A percentile compares a stretch with the other conserved stretches of the same genome.
Conservation (phyloP, 2,888 invertebrate species). For the Ypsolopha sequella region DNA sequence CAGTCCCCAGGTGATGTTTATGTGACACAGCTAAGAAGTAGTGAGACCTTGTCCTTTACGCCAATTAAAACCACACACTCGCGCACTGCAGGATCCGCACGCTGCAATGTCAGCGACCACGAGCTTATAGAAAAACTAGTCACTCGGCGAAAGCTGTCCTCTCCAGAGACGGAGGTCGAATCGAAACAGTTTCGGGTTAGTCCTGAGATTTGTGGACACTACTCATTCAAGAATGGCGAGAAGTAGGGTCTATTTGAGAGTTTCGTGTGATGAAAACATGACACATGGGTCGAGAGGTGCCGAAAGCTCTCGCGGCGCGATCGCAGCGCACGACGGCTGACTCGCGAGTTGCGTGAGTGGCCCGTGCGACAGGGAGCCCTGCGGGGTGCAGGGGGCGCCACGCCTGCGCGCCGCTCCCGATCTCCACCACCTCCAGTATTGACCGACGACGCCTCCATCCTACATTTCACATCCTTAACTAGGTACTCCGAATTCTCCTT, state of each 20-base stretch:
- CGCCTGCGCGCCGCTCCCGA: conserved; percentile 58
- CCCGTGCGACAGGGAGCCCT: conserved; percentile 30
- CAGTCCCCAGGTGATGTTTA: conserved; percentile 51
- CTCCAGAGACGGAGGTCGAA: conserved; percentile 7
- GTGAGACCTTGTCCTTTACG: conserved; percentile 23
- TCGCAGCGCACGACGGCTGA: conserved; percentile 61
- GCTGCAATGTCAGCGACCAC: conserved; percentile 68
- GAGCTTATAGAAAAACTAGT: conserved; percentile 58
- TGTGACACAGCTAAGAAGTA: conserved; percentile 25
- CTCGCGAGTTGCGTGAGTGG: conserved; percentile 65
- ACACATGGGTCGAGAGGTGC: conserved; percentile 54
- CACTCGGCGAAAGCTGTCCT: conserved; percentile 53
- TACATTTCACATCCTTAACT: conserved; percentile 68
- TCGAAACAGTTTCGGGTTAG: not conserved
- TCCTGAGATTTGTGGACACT: conserved; percentile 16
- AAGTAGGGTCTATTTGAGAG: conserved; percentile 37
- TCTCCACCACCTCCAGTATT: conserved; percentile 66
- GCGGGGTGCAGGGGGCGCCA: conserved; percentile 32
- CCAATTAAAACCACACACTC: conserved; percentile 65
- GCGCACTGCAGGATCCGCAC: conserved; percentile 67
- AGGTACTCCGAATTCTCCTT: conserved; percentile 61
- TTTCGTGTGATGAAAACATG: conserved; percentile 60
- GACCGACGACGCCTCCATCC: conserved; percentile 69
- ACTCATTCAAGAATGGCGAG: conserved; percentile 42
- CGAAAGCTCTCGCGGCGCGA: conserved; percentile 48